Evolutionary conservation across 2,797 vertebrate species (phyloP), one percentile per base, ranked within the genome.

Genomic region (Gymnothorax reevesii): DNA sequence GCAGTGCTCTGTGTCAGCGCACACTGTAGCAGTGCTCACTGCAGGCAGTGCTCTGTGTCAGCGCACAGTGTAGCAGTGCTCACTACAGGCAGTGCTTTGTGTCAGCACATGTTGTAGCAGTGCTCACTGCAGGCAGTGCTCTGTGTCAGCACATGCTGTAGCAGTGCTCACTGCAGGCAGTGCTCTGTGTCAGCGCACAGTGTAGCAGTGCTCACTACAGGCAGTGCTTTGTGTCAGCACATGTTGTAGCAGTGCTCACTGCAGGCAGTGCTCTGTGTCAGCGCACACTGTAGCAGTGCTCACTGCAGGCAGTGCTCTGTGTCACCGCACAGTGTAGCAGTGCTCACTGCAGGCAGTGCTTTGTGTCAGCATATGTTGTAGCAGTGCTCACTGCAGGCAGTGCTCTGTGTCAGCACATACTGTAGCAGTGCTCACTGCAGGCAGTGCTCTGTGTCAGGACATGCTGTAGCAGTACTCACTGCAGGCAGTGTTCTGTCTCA

Each of bases 91-190:
- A 89, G 87, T 89, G 87, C 93, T 85, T 4, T 0, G 0, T 57
- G 87, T 89, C 84, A 95, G 92, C 13, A n/a, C n/a, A n/a, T n/a
- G n/a, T n/a, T n/a, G n/a, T n/a, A n/a, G 33, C 9, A 5, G 52
- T 0, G 57, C 89, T 83, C 92, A 95, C 94, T 92, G 0, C 90
- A 86, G 83, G 15, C 84, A 89, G 87, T 89, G 87, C 93, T 85
- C 5, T 0, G 0, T 57, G 87, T 89, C 84, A 95, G 92, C 13
- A n/a, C n/a, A n/a, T n/a, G n/a, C n/a, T n/a, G n/a, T n/a, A n/a
- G 33, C 9, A 5, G 52, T 0, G 57, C 89, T 83, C 92, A 95
- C 94, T 92, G 0, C 90, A 86, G 83, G 15, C 84, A 89, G 87
- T 89, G 87, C 93, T 85, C 5, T 0, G 0, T 57, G 87, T 89